Evolutionary conservation across 2,888 invertebrate genomes (phyloP), one percentile per base, ranked within the genome.

Genomic region (Stenodema calcarata): DNA sequence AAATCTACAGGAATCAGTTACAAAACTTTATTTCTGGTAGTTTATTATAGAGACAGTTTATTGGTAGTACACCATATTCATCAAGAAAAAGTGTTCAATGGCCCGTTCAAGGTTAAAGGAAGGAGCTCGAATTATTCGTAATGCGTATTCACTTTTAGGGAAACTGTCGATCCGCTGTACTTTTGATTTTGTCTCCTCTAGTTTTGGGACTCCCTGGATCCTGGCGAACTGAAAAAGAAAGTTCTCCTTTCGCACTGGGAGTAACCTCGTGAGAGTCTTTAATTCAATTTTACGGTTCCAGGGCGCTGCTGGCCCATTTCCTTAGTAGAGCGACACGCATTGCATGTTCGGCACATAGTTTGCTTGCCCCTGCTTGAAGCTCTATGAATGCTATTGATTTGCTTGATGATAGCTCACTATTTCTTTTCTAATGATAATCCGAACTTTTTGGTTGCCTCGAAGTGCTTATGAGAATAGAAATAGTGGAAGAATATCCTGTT

Each of bases 211-310:
- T n/a, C 27, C 18, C 4, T 62, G 62, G 62, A 23, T 62, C 23
- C 41, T 28, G 3, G 62, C 82, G 11, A 30, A 62, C 18, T 23
- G 69, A 69, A 82, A 82, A 82, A 82, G 82, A 82, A 82, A 82
- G 82, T 82, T 82, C 35, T 42, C 44, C 44, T 30, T 16, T 4
- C 44, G 0, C 41, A 44, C 30, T 80, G 27, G 82, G 41, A n/a
- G 82, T 41, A 27, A n/a, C 50, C 54, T 80, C 41, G 28, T 28
- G 80, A 41, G 69, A 41, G 82, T 82, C 62, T 82, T 82, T 82
- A 82, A 82, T 82, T 82, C 82, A 82, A 82, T 82, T 82, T 82
- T 82, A 82, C 82, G 82, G 82, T 82, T 62, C 62, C 23, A 41
- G 82, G 16, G 41, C 73, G 6, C 73, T 41, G 9, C 73, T 82